These are phyloP conservation scores for Ethmia dodecea DNA, from an alignment of 2,888 invertebrate genomes.

Conservation along the genomic window DNA sequence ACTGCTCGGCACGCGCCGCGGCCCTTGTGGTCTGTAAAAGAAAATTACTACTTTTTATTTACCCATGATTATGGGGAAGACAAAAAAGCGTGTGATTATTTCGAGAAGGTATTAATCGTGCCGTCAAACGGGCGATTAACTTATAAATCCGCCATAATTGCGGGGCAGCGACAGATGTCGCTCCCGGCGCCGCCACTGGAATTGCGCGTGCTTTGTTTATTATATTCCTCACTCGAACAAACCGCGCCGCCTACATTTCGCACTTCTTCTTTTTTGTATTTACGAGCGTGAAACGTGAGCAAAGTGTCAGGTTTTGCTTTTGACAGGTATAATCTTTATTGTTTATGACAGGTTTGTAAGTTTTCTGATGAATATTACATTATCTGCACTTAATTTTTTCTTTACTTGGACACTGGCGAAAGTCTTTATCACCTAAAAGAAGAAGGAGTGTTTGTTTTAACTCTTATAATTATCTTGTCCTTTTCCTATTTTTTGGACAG, in stretches of 20 bases:
- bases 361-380: no score
- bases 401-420: no score
- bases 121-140: conserved; percentile 44
- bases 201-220: conserved; percentile 38
- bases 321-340: no score
- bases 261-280: conserved; percentile 7
- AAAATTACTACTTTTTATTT: conserved; percentile 45
- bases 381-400: no score
- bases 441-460: no score
- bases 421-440: no score
- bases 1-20: conserved; percentile 40
- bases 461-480: no score
- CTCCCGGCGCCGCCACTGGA: conserved; percentile 44
- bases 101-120: conserved; percentile 39
- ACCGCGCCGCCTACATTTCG: conserved; percentile 28
- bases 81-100: conserved; percentile 49
- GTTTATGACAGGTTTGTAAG: no score
- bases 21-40: conserved; percentile 29
- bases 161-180: conserved; percentile 47
- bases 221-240: conserved; percentile 39
- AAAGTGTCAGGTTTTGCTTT: no score
- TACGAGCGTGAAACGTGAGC: neutral
- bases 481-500: no score
- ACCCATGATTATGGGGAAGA: conserved; percentile 34
- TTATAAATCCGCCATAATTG: conserved; percentile 50